These are phyloP conservation scores for Zaprionus lineosus DNA, from an alignment of 2,888 invertebrate species.

Conservation along the genomic window DNA sequence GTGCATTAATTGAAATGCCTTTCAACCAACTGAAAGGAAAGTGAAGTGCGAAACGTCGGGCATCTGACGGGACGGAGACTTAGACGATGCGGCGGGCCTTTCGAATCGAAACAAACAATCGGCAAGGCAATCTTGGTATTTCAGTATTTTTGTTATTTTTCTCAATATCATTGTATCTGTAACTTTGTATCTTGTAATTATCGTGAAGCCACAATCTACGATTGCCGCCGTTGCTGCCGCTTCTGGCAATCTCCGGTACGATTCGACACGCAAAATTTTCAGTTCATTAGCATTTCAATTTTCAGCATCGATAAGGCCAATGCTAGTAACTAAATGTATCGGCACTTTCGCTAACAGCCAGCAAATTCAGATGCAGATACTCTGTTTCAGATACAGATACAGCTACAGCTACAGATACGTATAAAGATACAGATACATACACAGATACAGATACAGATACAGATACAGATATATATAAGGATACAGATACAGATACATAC, in stretches of 20 bases:
- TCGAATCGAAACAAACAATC: slow-evolving; percentile 53
- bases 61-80: slow-evolving; percentile 32
- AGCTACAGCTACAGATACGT: too few species aligned
- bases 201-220: slow-evolving; percentile 38
- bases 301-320: slow-evolving; percentile 55
- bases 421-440: too few species aligned
- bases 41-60: slow-evolving; percentile 49
- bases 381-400: not conserved
- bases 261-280: slow-evolving; percentile 74
- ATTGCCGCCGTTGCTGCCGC: slow-evolving; percentile 1
- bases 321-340: not conserved
- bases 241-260: slow-evolving; percentile 27
- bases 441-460: not conserved
- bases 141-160: slow-evolving; percentile 34
- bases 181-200: slow-evolving; percentile 43
- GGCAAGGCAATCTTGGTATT: slow-evolving; percentile 33
- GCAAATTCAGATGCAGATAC: not conserved
- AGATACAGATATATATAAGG: not conserved
- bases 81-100: too few species aligned
- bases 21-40: slow-evolving; percentile 49
- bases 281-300: slow-evolving; percentile 79
- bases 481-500: slow-evolving; percentile 9
- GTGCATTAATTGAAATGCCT: slow-evolving; percentile 44
- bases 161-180: slow-evolving; percentile 49
- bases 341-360: slow-evolving; percentile 47